Conservation (phyloP, 53 echinoderm and acorn worm genomes). For the Arbacia lixula region DNA sequence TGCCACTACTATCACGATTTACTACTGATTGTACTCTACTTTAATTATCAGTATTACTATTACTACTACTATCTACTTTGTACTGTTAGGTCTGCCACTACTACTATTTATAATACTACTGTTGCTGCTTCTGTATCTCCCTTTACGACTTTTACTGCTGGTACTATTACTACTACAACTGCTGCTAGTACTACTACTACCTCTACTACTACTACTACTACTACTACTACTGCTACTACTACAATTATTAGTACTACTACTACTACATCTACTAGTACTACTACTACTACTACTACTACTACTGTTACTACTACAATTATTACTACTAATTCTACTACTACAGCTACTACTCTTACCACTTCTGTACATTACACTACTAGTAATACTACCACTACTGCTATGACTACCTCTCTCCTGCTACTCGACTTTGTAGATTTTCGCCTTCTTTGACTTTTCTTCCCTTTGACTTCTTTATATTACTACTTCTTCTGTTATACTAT, state of each 20-base stretch:
- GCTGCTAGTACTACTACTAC: slow-evolving; percentile 20
- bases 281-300: slow-evolving; percentile 21
- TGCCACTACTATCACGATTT: background rate
- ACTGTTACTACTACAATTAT: background rate
- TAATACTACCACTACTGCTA: background rate
- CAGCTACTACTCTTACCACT: slow-evolving; percentile 10
- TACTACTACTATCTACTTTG: background rate
- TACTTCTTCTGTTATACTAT: too few species aligned
- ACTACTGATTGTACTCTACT: background rate
- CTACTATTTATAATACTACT: background rate
- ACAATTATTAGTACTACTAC: background rate
- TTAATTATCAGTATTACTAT: background rate
- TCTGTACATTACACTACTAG: background rate
- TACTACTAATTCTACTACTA: slow-evolving; percentile 16
- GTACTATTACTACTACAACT: background rate
- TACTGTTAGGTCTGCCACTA: background rate
- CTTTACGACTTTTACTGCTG: background rate
- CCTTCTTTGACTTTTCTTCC: too few species aligned
- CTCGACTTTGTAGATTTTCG: too few species aligned
- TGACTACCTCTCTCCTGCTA: too few species aligned
- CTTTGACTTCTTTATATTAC: too few species aligned
- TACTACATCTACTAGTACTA: slow-evolving; percentile 5
- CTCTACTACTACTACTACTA: slow-evolving; percentile 11
- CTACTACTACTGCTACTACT: slow-evolving; percentile 9
- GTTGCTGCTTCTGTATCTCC: background rate